Conservation (phyloP, 2,113 vertebrate species). For the Apistogramma diplotaenia region DNA sequence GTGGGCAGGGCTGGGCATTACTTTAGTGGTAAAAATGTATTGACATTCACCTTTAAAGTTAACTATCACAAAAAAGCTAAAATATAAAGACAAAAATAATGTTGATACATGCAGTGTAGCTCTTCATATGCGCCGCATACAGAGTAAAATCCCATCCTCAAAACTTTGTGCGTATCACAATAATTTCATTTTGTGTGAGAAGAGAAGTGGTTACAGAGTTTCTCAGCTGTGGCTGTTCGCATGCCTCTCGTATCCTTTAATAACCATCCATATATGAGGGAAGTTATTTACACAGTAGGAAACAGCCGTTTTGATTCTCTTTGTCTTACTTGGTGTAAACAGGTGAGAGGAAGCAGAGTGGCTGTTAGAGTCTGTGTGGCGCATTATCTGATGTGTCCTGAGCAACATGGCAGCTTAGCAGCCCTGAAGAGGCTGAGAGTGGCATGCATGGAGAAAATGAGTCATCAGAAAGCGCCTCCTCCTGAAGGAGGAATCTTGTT, state of each 20-base stretch:
- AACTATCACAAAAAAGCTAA: too few relatives aligned
- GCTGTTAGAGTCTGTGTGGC: not conserved
- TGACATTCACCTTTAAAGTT: too few relatives aligned
- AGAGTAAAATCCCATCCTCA: not conserved
- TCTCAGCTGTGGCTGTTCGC: not conserved
- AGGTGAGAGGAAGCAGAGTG: constrained; percentile 7
- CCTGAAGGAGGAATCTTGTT: not conserved
- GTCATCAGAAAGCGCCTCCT: constrained; percentile 55
- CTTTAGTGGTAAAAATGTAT: not conserved
- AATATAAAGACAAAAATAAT: too few relatives aligned
- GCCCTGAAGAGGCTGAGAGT: constrained; percentile 14
- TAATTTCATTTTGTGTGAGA: not conserved
- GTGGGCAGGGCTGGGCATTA: not conserved
- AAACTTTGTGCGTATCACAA: not conserved
- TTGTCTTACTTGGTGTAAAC: constrained; percentile 19
- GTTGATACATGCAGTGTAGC: too few relatives aligned
- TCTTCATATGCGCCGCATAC: not conserved
- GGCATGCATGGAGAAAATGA: constrained; percentile 63
- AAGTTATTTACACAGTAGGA: constrained; percentile 14
- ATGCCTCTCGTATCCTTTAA: constrained; percentile 11
- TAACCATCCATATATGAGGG: not conserved
- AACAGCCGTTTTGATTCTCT: constrained; percentile 3
- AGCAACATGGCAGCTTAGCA: not conserved
- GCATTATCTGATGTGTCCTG: constrained; percentile 3
- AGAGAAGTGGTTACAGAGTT: not conserved